Evolutionary conservation across 2,888 invertebrate genomes (phyloP).

Genomic region (Crematogaster levior): DNA sequence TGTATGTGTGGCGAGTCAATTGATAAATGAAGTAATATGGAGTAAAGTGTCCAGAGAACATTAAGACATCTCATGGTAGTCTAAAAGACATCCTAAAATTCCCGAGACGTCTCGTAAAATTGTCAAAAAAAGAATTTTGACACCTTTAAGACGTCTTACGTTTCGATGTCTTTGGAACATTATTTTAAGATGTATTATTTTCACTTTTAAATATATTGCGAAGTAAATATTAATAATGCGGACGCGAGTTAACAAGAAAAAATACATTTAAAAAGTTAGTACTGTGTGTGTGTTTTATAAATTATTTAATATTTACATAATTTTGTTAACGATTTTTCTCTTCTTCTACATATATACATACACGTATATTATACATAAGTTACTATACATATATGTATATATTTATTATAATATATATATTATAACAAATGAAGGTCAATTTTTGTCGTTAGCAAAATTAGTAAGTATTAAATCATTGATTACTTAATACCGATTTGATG

Average conservation of each 20-base stretch:
- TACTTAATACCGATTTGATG: no score
- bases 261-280: no score
- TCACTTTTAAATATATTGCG: not conserved
- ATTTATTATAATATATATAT: not conserved
- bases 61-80: not conserved
- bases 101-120: not conserved
- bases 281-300: no score
- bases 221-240: not conserved
- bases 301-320: not conserved
- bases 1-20: conserved; percentile 65
- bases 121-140: not conserved
- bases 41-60: conserved; percentile 40
- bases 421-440: not conserved
- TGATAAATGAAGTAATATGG: conserved; percentile 61
- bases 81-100: not conserved
- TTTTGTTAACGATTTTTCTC: not conserved
- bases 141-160: not conserved
- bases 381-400: not conserved
- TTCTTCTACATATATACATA: not conserved
- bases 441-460: not conserved
- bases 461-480: not conserved
- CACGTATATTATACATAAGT: not conserved
- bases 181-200: not conserved
- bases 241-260: not conserved
- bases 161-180: not conserved